Conservation (phyloP, 2,888 invertebrate species). For the Drosophila setosimentum region DNA sequence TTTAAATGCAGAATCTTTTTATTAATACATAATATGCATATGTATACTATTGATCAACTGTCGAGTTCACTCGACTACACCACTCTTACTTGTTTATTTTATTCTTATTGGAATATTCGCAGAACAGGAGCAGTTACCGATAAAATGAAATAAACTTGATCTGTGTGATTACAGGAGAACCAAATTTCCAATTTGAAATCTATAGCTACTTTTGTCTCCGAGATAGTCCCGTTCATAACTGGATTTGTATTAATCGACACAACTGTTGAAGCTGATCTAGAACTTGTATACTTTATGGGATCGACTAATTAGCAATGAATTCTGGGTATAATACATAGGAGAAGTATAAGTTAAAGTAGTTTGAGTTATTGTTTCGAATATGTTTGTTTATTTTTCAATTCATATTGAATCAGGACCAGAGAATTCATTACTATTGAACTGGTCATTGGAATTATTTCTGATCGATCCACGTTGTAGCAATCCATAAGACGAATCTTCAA, state of each 20-base stretch:
- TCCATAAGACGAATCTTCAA: slow-evolving; percentile 29
- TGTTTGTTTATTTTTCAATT: slow-evolving; percentile 6
- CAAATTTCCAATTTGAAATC: background rate
- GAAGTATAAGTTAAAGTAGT: background rate
- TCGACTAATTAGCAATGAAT: background rate
- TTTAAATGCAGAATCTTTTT: too few relatives aligned
- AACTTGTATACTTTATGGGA: background rate
- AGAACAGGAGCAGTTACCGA: background rate
- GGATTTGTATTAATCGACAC: background rate
- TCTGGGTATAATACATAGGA: background rate
- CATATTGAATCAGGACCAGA: slow-evolving; percentile 53
- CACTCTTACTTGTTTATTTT: too few relatives aligned
- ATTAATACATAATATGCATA: too few relatives aligned
- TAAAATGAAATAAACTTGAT: too few relatives aligned
- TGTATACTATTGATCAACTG: too few relatives aligned
- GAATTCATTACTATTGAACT: slow-evolving; percentile 60
- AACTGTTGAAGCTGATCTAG: background rate
- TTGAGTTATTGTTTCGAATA: background rate
- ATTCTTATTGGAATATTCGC: background rate
- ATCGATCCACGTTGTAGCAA: slow-evolving; percentile 45
- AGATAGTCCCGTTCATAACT: background rate
- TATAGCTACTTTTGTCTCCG: too few relatives aligned
- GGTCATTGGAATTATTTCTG: slow-evolving; percentile 24
- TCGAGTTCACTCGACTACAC: too few relatives aligned
- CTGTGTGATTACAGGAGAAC: too few relatives aligned